Evolutionary conservation across 2,888 invertebrate species (phyloP), one percentile per base, ranked within the genome.

Genomic region (Tromatobia lineatoria): DNA sequence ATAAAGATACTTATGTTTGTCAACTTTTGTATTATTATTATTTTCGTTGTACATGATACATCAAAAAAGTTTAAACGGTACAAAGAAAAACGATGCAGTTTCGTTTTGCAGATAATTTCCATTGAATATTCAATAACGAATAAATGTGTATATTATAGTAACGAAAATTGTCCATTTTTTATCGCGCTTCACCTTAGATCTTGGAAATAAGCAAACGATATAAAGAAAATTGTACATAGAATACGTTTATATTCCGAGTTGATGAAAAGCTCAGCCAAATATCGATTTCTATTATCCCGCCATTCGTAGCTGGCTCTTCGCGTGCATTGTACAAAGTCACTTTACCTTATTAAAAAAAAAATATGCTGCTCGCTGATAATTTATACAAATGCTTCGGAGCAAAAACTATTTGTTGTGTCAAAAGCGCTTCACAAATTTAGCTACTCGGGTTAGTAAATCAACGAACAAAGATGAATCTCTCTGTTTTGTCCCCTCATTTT

Each of bases 241-340:
- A 80, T 52, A 34, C 76, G 52, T 83, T 80, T 69, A 61, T 77
- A 67, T 34, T 77, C 71, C 73, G 38, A 59, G 38, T 38, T 42
- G 61, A 38, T 18, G 11, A 18, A 34, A 7, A 23, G 59, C 71
- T 71, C 59, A 67, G 75, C 75, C 80, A 59, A 76, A 80, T 70
- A 71, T n/a, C 18, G 59, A 23, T 7, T 38, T 23, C 11, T 52
- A 34, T 20, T 69, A 29, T 66, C 34, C 54, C 47, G 45, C 67
- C 20, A 71, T 61, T 61, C 23, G n/a, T 29, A 59, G 57, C 54
- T 34, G 59, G 59, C 29, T 34, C 57, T 52, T 76, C 80, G 52
- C 73, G 69, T 77, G 69, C 67, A 83, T 77, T 80, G 73, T 80
- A 67, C 64, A 75, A 57, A 70, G 70, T 78, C 69, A 75, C 70